Evolutionary conservation across 2,888 invertebrate genomes (phyloP).

Genomic region (Noctua fimbriata): DNA sequence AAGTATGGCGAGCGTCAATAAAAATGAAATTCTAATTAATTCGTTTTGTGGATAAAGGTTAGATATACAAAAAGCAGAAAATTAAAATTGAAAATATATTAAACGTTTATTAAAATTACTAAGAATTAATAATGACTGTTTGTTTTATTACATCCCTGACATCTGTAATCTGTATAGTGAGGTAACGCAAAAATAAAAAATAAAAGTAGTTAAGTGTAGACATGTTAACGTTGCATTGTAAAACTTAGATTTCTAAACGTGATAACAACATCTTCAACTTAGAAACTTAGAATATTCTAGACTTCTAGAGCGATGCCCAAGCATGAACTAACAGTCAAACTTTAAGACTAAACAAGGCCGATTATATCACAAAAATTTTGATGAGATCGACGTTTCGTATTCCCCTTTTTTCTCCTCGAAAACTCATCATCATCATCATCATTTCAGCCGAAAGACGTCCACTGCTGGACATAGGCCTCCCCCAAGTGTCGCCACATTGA

Average conservation of each 20-base stretch:
- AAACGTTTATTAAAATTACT: neutral
- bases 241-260: neutral
- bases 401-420: no score
- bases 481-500: no score
- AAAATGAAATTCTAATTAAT: neutral
- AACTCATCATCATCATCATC: no score
- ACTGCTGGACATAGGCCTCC: no score
- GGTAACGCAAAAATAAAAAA: neutral
- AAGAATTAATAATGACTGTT: neutral
- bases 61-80: neutral
- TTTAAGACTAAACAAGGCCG: neutral
- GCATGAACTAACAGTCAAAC: neutral
- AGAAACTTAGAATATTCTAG: neutral
- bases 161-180: neutral
- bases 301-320: neutral
- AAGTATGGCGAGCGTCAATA: neutral
- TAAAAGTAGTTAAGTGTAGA: neutral
- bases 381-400: no score
- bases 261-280: neutral
- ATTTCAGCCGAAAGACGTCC: no score
- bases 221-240: neutral
- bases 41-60: neutral
- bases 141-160: neutral
- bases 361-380: no score
- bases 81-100: neutral